Evolutionary conservation across 2,113 vertebrate species (phyloP).

Genomic region (Leucoraja erinaceus): DNA sequence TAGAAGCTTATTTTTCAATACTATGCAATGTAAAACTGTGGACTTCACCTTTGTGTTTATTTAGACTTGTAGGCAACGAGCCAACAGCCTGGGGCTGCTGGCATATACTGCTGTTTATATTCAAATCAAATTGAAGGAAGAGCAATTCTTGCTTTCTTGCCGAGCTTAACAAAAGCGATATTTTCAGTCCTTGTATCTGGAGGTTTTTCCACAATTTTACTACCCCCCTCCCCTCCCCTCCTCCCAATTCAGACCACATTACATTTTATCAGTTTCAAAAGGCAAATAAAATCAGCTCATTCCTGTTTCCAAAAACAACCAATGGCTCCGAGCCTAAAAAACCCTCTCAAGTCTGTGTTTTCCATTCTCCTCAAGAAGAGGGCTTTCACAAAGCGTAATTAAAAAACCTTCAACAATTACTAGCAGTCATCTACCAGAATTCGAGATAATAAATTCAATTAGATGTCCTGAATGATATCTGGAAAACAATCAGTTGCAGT

Average conservation of each 20-base stretch:
- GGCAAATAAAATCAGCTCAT: constrained; percentile 29
- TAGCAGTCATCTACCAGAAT: background rate
- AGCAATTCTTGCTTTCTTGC: constrained; percentile 23
- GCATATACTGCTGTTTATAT: constrained; percentile 31
- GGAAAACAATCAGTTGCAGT: background rate
- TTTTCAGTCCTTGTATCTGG: constrained; percentile 12
- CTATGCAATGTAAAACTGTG: constrained; percentile 32
- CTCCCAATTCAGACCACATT: background rate
- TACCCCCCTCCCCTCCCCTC: background rate
- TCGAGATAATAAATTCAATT: background rate
- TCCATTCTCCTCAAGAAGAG: background rate
- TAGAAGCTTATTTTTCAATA: constrained; percentile 36
- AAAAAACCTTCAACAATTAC: constrained; percentile 7
- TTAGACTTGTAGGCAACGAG: constrained; percentile 24
- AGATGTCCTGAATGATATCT: background rate
- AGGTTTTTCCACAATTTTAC: constrained; percentile 24
- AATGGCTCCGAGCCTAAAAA: background rate
- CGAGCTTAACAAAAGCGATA: constrained; percentile 13
- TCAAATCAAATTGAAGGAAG: constrained; percentile 34
- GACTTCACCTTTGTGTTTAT: constrained; percentile 38
- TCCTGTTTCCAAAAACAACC: constrained; percentile 17
- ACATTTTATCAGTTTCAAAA: constrained; percentile 16
- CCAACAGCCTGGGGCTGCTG: constrained; percentile 28
- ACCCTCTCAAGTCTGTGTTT: constrained; percentile 4
- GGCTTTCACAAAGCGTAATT: constrained; percentile 11